Evolutionary conservation across 2,888 invertebrate species (phyloP), one percentile per base, ranked within the genome.

Genomic region (Ophioninae sp.): DNA sequence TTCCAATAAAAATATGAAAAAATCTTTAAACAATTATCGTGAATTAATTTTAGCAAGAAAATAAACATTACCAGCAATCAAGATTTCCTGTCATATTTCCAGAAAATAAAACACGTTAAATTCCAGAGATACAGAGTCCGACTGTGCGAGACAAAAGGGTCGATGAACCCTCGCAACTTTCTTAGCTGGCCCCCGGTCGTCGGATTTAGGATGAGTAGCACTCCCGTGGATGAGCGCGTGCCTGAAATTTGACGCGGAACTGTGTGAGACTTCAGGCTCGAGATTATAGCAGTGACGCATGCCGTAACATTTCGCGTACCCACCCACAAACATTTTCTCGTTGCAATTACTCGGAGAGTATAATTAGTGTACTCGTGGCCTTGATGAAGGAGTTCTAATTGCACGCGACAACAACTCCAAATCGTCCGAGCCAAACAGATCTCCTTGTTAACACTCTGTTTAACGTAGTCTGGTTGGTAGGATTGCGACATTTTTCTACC

Each of bases 381-480:
- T 83, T 83, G 83, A 83, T 81, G 39, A 69, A 30, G 1, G 56
- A 70, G 78, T 70, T 83, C 83, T 80, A 80, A 83, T 83, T 83
- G 62, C 73, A 75, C 70, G 80, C 77, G 68, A 77, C 69, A 10
- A 17, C 17, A 65, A 20, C 59, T 41, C 21, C 20, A 37, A 62
- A 64, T 39, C 8, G 70, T 74, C 68, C 62, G 69, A 81, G 73
- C 64, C 62, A 56, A n/a, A 50, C 30, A 74, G 39, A 23, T 39
- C 57, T n/a, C 39, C 13, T 6, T 8, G 20, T 44, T 23, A 73
- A 73, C 65, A 37, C 50, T 7, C 44, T 23, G 3, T 57, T n/a
- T 7, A 23, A 13, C 50, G 23, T 59, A 13, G 57, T 73, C 50
- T 59, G 20, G n/a, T 64, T 21, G 61, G 13, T 8, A 39, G 21